Evolutionary conservation across 1,140 invertebrate genomes (phyloP).

Genomic region (Aradophagus sp.): DNA sequence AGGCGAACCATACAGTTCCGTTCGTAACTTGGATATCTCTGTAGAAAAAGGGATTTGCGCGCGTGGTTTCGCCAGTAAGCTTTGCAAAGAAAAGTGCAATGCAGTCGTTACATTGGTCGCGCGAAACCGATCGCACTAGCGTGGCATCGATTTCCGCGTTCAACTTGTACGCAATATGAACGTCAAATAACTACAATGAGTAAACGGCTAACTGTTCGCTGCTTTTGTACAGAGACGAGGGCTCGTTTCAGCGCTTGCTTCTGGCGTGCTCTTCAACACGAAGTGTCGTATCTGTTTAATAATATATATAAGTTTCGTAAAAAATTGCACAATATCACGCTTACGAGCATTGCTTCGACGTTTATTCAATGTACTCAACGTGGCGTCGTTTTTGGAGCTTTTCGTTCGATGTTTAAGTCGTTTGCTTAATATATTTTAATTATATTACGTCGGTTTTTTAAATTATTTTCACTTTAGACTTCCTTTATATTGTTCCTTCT

Average conservation of each 20-base stretch:
- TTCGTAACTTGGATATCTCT: conserved; percentile 2
- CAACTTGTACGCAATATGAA: conserved; percentile 29
- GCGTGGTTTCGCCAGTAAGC: conserved; percentile 29
- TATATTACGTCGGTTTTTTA: conserved; percentile 13
- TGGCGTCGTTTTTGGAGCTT: conserved; percentile 7
- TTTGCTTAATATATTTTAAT: no score
- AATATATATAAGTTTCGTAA: conserved; percentile 33
- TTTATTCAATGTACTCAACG: conserved; percentile 40
- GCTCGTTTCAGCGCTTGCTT: conserved; percentile 10
- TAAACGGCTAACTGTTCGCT: conserved; percentile 19
- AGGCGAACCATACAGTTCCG: not conserved
- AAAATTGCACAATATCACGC: conserved; percentile 51
- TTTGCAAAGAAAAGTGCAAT: conserved; percentile 31
- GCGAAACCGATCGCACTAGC: not conserved
- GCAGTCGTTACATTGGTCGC: conserved; percentile 7
- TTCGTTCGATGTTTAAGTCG: conserved; percentile 39
- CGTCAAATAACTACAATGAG: conserved; percentile 33
- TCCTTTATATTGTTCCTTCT: not conserved
- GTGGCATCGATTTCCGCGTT: no score
- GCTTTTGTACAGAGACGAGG: conserved; percentile 29
- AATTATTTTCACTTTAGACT: not conserved
- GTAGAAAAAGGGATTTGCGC: conserved; percentile 23
- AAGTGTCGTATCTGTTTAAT: conserved; percentile 3
- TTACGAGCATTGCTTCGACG: conserved; percentile 22
- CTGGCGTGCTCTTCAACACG: conserved; percentile 9